Percentiles rank a stretch among this genome's conserved stretches.
These are phyloP conservation scores for Drosophila neutralis DNA, from an alignment of 2,888 invertebrate genomes.

Conservation along the genomic window DNA sequence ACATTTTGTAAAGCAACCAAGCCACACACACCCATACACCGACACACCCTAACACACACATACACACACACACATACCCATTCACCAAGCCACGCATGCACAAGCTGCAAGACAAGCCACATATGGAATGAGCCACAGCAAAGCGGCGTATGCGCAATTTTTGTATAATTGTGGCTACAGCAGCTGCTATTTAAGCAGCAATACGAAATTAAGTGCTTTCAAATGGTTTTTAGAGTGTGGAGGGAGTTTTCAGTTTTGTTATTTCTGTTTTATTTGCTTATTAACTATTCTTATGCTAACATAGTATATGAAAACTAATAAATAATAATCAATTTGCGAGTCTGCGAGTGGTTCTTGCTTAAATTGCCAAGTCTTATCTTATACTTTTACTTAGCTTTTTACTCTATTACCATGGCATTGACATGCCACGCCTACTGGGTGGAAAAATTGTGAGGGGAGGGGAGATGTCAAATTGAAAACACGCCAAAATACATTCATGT, in stretches of 20 bases:
- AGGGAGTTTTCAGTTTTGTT: not conserved
- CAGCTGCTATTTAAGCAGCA: constrained; percentile 52
- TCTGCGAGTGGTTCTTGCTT: not conserved
- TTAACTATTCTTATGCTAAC: not conserved
- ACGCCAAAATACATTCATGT: not conserved
- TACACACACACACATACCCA: not conserved
- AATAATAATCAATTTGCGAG: no score
- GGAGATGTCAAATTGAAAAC: not conserved
- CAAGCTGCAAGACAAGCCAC: not conserved
- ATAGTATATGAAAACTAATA: no score
- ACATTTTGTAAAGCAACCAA: constrained; percentile 14
- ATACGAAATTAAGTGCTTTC: constrained; percentile 55
- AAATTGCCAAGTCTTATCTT: not conserved
- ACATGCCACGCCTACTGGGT: not conserved
- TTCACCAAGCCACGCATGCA: constrained; percentile 1
- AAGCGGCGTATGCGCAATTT: constrained; percentile 64
- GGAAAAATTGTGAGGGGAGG: not conserved
- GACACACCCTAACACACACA: not conserved
- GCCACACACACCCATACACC: constrained; percentile 1
- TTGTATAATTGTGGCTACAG: constrained; percentile 56
- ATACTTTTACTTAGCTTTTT: not conserved
- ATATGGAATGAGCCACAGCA: constrained; percentile 15
- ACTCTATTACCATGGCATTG: not conserved
- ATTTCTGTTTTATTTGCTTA: not conserved
- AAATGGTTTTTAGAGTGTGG: constrained; percentile 30